Evolutionary conservation across 2,797 vertebrate species (phyloP), one percentile per base, ranked within the genome.

Genomic region (Philypnodon macrostomus): DNA sequence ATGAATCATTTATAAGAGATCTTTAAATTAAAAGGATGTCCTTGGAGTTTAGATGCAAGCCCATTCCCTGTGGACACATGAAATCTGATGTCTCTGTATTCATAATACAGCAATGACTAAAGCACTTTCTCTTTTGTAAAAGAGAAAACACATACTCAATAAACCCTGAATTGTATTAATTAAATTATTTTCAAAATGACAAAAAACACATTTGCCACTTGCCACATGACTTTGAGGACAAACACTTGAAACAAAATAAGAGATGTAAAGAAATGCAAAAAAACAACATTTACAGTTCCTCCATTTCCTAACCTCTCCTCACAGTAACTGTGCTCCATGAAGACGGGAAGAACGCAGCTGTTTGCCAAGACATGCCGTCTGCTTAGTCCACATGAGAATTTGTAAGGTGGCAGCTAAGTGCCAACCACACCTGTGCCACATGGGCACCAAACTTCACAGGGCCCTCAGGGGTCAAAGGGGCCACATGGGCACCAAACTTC

Each of bases 1-100:
- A 89, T 88, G 80, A 87, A 88, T 87, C 67, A 88, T 90, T 89
- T 85, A 90, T 84, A 85, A 64, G 63, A 84, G 77, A 89, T 89
- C 73, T 88, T 87, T 87, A 85, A 87, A 88, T 88, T 84, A 88
- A 85, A 24, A 86, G 73, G 60, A 53, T 78, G 85, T 79, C 86
- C 85, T 88, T 89, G 85, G 88, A 80, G 79, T 82, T 88, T 65
- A 81, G 78, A 86, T 87, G 79, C 73, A 66, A 75, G 53, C 38
- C 23, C 63, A 66, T 83, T 63, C 84, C 83, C 83, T 39, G 68
- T 77, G 76, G 83, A 76, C 65, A 80, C 82, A 72, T 79, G 69
- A 81, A 76, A 79, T 81, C 73, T 80, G 73, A 79, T 77, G 67
- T 77, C 64, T 67, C 23, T 41, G n/a, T n/a, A n/a, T 7, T 14